Evolutionary conservation across 2,888 invertebrate genomes (phyloP), one percentile per base, ranked within the genome.

Genomic region (Dasypolia templi): DNA sequence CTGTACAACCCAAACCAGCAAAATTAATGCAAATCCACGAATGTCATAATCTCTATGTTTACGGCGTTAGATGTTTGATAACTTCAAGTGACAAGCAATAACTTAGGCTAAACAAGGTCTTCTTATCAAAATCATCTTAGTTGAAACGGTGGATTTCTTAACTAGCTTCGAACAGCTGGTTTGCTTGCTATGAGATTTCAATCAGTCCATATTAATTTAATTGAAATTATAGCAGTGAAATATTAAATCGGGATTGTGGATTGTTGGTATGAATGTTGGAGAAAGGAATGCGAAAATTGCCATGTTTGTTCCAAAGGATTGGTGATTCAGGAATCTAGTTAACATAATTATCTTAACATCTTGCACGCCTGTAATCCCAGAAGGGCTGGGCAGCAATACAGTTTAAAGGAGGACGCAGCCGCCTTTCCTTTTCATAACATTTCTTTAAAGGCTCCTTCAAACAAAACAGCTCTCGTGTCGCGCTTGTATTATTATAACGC

Each of bases 21-120:
- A 71, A 64, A 80, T 80, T 22, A 55, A 62, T 51, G 49, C 61
- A 44, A 55, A 44, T 49, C 6, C 22, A 67, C 66, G 58, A 76
- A 77, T 77, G 77, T 84, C 82, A 82, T 79, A 79, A 84, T 81
- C 67, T 66, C 49, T 49, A 75, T 73, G 74, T 84, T 79, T 72
- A 82, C 63, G 68, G 61, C 65, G 35, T 70, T 12, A 77, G 84
- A 84, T 84, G 56, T 11, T 12, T 51, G 84, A 82, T 84, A 84
- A 79, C 73, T 77, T 35, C 29, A 64, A 77, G 62, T 76, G 66
- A 67, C 78, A 72, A 70, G 62, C 29, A 22, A 59, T 77, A 71
- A 84, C 55, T 84, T 77, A 61, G 53, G 1, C 51, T 42, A 56
- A 75, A 84, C 76, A 79, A 75, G 71, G 76, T 72, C 70, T 17